Base-by-base conservation (phyloP, 2,797 vertebrate genomes). In the Mormyrops attenuatus region DNA sequence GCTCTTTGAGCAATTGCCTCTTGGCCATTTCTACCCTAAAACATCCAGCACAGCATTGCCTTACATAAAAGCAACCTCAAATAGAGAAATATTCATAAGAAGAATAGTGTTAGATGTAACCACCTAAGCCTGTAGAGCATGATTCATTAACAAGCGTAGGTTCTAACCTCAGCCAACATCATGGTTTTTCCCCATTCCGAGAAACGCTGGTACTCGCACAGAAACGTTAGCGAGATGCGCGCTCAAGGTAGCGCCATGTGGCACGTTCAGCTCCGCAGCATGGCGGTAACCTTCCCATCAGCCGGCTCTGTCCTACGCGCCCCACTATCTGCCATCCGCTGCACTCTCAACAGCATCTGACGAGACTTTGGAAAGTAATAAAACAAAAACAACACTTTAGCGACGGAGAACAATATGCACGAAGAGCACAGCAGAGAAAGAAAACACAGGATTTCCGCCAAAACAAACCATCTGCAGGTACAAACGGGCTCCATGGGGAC, bases 391-490 rank as follows among this genome's bases (percentile, higher is more conserved):
- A 44, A n/a, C 73, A 7, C 17, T 44, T 80, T 9, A 20, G 73
- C 22, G 9, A 26, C n/a, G 11, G 49, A 85, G 82, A 52, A 85
- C 82, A 30, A 49, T 26, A 52, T 85, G 82, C 30, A 38, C 1
- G 13, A 3, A 30, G 49, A 85, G 30, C 5, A 52, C 82, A 13
- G 82, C 47, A 11, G 9, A 26, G 44, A 26, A 26, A 2, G 82
- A 13, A 85, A 52, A 80, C 34, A 44, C 38, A n/a, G 73, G 50
- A 86, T 22, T 34, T 7, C 84, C 1, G 47, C 84, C 47, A 85
- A 85, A 49, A 85, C 44, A 9, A 50, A 52, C 84, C 47, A 52
- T 86, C 22, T 85, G 84, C 50, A 53, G 84, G 84, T 85, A 85
- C 22, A 30, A 53, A 52, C 9, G 0, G 47, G 4, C 84, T 53